phyloP scores from a whole-genome alignment of 2,113 vertebrate genomes.

The Nematolebias whitei region DNA sequence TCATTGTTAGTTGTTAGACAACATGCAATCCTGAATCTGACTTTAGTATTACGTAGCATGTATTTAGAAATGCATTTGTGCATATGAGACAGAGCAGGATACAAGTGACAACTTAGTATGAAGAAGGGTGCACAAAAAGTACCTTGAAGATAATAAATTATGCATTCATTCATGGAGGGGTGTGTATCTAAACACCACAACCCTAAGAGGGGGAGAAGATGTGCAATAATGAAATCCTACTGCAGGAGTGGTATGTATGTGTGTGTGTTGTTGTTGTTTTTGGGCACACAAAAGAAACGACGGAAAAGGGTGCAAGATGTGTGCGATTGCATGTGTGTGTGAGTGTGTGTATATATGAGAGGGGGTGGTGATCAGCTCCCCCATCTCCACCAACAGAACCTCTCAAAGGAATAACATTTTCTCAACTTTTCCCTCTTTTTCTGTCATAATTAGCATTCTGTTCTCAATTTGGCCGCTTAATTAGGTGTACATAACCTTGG shows the following conservation, averaged over 20 bases:
- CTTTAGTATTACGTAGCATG: constrained; percentile 59
- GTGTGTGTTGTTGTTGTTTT: too few species aligned
- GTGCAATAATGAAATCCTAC: constrained; percentile 79
- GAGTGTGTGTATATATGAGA: constrained; percentile 13
- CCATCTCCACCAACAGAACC: constrained; percentile 74
- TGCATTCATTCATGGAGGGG: constrained; percentile 80
- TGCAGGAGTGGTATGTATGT: constrained; percentile 38
- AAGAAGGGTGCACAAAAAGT: constrained; percentile 59
- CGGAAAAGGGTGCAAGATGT: constrained; percentile 1
- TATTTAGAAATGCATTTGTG: constrained; percentile 65
- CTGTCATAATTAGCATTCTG: constrained; percentile 86
- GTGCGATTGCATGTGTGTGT: constrained; percentile 14
- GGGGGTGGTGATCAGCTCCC: constrained; percentile 73
- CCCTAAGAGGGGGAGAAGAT: constrained; percentile 77
- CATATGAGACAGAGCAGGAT: constrained; percentile 58
- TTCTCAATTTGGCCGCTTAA: constrained; percentile 86
- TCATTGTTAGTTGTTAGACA: constrained; percentile 71
- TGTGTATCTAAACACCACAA: constrained; percentile 77
- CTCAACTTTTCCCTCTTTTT: constrained; percentile 80
- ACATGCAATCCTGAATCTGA: constrained; percentile 54
- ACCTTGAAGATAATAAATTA: constrained; percentile 83
- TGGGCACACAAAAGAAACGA: too few species aligned
- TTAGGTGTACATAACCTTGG: constrained; percentile 89
- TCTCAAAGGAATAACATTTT: constrained; percentile 83
- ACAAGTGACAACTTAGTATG: constrained; percentile 56